These are phyloP conservation scores for Gymnogyps californianus DNA, from an alignment of 2,113 vertebrate genomes.

Conservation along the genomic window DNA sequence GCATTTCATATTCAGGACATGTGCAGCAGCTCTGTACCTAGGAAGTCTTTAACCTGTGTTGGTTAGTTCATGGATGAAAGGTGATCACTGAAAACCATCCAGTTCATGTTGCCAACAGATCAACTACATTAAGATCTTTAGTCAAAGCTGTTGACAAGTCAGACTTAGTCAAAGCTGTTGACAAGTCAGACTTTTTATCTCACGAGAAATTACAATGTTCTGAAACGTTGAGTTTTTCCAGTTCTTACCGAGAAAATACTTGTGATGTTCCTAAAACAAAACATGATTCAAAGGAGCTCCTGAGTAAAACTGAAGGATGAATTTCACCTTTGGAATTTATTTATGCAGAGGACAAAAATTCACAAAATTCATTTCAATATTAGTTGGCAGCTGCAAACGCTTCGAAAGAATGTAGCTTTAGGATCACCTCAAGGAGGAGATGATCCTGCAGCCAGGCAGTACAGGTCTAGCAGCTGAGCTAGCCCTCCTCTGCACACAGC, in stretches of 20 bases:
- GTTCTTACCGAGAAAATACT: not conserved
- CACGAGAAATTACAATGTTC: not conserved
- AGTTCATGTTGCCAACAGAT: not conserved
- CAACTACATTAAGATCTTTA: not conserved
- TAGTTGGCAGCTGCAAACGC: not conserved
- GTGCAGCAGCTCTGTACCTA: not conserved
- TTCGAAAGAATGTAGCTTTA: not conserved
- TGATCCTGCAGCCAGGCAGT: not conserved
- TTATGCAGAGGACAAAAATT: not conserved
- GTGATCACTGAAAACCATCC: not conserved
- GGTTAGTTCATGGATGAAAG: not conserved
- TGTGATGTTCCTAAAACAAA: not conserved
- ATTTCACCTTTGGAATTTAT: not conserved
- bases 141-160: no score
- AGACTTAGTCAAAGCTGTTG: not conserved
- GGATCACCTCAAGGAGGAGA: not conserved
- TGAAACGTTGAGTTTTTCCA: not conserved
- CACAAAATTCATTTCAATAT: not conserved
- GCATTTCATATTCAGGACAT: not conserved
- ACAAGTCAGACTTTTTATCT: not conserved
- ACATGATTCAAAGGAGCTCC: not conserved
- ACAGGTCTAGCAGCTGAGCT: not conserved
- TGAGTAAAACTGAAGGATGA: not conserved
- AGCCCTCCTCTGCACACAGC: not conserved
- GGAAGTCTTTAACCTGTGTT: not conserved